Evolutionary conservation across 2,113 vertebrate genomes (phyloP), one percentile per base, ranked within the genome.

Genomic region (Strix aluco): DNA sequence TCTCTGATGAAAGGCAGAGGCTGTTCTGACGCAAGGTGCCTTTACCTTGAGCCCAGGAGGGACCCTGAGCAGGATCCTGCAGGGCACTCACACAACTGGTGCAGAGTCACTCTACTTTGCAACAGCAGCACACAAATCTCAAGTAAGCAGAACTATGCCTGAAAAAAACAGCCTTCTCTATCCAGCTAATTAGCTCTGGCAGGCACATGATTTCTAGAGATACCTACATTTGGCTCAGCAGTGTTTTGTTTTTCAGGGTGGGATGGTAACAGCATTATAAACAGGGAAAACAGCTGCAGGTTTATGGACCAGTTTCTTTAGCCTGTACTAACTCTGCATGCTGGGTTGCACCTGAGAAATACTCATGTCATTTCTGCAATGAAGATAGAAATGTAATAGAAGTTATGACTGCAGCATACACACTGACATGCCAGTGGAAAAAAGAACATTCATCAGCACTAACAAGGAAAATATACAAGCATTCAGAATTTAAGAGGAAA

Each of bases 291-390:
- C 54, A 84, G 26, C 54, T 79, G 77, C 72, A 96, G 59, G 69
- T 91, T 97, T 95, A 66, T 58, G 32, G 86, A 94, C 66, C 49
- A 46, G 57, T 94, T 86, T 86, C 74, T 93, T 83, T 38, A 84
- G 72, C 10, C 40, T 52, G 23, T 72, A n/a, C 77, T 91, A 92
- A 75, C 54, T 85, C 26, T 70, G 61, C 38, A 9, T 69, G 62
- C 25, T 42, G 19, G 38, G 34, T 63, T 72, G 78, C 22, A 79
- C 27, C 66, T 62, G 46, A 77, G 44, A 73, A 94, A 73, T 42
- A 34, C 10, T 74, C 20, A 18, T 10, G 40, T 18, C 2, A 70
- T 81, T 95, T 95, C 81, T 72, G 40, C 51, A 44, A 23, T 69
- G 49, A 88, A 77, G 66, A 86, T 11, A 88, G 70, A 46, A 91